These are phyloP conservation scores for Melipona beecheii DNA, from an alignment of 2,888 invertebrate genomes.

Conservation along the genomic window DNA sequence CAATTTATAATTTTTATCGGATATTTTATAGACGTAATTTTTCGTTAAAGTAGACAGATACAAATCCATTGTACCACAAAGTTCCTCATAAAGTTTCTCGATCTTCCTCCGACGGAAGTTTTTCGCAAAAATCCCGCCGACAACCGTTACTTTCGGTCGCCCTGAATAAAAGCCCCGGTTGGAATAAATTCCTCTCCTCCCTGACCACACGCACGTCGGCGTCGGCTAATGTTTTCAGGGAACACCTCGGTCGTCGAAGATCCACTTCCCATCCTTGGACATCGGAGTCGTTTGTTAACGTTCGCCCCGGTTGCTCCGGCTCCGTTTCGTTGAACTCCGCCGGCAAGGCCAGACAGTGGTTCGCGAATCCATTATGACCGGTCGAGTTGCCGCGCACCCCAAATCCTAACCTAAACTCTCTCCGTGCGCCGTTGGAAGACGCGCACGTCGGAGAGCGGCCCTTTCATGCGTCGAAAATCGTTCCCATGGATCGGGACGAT, in stretches of 20 bases:
- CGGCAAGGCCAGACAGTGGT: constrained; percentile 69
- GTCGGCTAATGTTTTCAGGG: background rate
- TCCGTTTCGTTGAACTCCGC: constrained; percentile 19
- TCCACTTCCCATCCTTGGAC: background rate
- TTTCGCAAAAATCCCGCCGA: no score
- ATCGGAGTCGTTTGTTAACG: constrained; percentile 13
- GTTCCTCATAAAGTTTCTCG: no score
- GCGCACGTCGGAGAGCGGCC: constrained; percentile 57
- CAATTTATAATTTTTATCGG: no score
- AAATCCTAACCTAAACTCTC: constrained; percentile 71
- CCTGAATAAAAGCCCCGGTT: background rate
- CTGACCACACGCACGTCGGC: no score
- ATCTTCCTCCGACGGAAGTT: no score
- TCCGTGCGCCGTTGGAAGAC: constrained; percentile 58
- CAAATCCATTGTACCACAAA: no score
- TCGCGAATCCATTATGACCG: constrained; percentile 73
- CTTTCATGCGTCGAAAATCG: constrained; percentile 73
- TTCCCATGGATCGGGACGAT: constrained; percentile 72
- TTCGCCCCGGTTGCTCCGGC: background rate
- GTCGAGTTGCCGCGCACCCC: constrained; percentile 67
- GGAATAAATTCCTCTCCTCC: background rate
- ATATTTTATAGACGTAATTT: no score
- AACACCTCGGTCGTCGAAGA: background rate
- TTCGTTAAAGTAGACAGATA: no score
- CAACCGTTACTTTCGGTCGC: no score